phyloP scores from a whole-genome alignment of 2,113 vertebrate species.

The Bambusicola thoracicus region DNA sequence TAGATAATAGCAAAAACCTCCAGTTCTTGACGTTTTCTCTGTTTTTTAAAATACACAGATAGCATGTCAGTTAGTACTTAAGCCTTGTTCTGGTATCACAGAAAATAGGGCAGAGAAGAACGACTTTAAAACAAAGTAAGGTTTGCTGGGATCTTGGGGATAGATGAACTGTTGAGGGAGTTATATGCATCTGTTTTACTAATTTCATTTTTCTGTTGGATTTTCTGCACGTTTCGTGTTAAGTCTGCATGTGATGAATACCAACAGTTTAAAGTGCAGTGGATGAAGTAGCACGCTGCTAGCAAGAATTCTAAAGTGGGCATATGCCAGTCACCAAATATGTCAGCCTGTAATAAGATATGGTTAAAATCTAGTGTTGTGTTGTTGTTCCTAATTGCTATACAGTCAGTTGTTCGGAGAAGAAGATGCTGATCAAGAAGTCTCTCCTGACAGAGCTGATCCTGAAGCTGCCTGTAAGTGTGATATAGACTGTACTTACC shows the following conservation, averaged over 20 bases:
- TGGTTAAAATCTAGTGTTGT: background rate
- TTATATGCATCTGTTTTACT: background rate
- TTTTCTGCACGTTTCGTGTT: background rate
- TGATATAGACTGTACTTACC: background rate
- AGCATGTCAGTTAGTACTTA: background rate
- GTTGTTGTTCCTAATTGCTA: conserved; percentile 56
- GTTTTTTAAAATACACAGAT: background rate
- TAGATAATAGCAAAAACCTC: background rate
- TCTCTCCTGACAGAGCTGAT: conserved; percentile 96
- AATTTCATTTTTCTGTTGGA: background rate
- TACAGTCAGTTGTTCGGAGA: conserved; percentile 95
- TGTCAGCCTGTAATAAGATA: background rate
- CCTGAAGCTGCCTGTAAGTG: conserved; percentile 96
- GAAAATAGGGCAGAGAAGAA: background rate
- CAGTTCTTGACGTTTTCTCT: background rate
- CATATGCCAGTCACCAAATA: background rate
- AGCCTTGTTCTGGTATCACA: background rate
- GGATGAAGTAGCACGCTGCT: background rate
- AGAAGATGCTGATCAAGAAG: conserved; percentile 98
- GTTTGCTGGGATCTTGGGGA: background rate
- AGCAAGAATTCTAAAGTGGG: background rate
- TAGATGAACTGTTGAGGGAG: background rate
- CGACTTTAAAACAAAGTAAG: background rate
- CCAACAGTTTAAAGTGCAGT: background rate
- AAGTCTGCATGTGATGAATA: accelerated